Evolutionary conservation across 2,113 vertebrate genomes (phyloP).

Genomic region (Oxyruncus cristatus): DNA sequence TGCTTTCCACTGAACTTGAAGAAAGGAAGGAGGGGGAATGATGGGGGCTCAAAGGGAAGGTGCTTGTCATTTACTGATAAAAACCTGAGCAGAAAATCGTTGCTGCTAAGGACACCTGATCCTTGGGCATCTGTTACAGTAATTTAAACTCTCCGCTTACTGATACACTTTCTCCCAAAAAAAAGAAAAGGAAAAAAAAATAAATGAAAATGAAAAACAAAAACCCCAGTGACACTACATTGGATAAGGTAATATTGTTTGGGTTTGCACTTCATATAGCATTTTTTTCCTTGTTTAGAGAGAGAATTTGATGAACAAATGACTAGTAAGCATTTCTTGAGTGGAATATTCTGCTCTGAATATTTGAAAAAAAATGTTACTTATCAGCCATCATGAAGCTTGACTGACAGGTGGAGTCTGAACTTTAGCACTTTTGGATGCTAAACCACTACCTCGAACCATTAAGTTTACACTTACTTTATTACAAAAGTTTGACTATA

Average conservation of each 20-base stretch:
- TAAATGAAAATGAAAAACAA: not conserved
- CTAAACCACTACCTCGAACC: not conserved
- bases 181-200: not conserved
- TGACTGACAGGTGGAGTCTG: not conserved
- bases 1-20: constrained; percentile 48
- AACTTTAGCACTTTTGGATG: not conserved
- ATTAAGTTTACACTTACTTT: not conserved
- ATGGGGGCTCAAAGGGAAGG: constrained; percentile 48
- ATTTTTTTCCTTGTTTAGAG: not conserved
- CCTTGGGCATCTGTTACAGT: constrained; percentile 44
- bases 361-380: not conserved
- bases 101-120: constrained; percentile 60
- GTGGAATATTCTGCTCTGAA: not conserved
- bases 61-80: constrained; percentile 68
- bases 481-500: not conserved
- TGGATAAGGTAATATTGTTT: constrained; percentile 7
- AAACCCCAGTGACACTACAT: not conserved
- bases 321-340: not conserved
- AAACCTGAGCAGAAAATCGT: constrained; percentile 68
- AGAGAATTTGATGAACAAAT: constrained; percentile 7
- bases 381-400: not conserved
- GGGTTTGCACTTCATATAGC: not conserved
- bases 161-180: not conserved
- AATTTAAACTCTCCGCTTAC: constrained; percentile 22
- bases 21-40: constrained; percentile 14